Conservation (phyloP, 2,888 invertebrate genomes). For the Melanargia galathea region DNA sequence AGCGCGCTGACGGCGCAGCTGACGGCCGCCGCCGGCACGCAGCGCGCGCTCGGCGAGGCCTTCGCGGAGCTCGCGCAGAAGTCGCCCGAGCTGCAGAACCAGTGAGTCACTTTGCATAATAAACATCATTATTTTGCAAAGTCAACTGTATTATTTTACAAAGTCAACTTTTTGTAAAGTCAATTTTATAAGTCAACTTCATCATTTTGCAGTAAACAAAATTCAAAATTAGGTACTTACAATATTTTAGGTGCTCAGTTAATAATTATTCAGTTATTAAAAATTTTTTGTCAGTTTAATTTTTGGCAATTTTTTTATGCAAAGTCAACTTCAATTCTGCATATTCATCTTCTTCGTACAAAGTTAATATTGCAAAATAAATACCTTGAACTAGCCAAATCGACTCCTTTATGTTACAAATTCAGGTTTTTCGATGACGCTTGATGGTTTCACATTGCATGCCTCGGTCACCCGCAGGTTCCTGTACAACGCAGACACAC, state of each 20-base stretch:
- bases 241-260: too few species aligned
- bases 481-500: slow-evolving; percentile 97
- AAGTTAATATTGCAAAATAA: too few species aligned
- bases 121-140: background rate
- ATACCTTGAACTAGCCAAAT: background rate
- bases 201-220: background rate
- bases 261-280: too few species aligned
- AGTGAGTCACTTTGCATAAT: slow-evolving; percentile 51
- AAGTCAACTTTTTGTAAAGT: background rate
- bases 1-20: slow-evolving; percentile 91
- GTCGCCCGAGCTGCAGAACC: slow-evolving; percentile 95
- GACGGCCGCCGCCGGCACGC: slow-evolving; percentile 86
- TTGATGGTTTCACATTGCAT: too few species aligned
- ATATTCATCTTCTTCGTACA: background rate
- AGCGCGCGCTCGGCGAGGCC: slow-evolving; percentile 94
- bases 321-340: background rate
- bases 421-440: too few species aligned
- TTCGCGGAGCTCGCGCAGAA: slow-evolving; percentile 98
- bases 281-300: too few species aligned
- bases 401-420: background rate
- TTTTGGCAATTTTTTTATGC: too few species aligned
- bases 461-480: slow-evolving; percentile 74
- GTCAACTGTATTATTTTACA: background rate
- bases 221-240: too few species aligned
- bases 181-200: background rate